Conservation (phyloP, 30 jellyfish, hydroid and myxozoan species). For the Aurelia aurita region DNA sequence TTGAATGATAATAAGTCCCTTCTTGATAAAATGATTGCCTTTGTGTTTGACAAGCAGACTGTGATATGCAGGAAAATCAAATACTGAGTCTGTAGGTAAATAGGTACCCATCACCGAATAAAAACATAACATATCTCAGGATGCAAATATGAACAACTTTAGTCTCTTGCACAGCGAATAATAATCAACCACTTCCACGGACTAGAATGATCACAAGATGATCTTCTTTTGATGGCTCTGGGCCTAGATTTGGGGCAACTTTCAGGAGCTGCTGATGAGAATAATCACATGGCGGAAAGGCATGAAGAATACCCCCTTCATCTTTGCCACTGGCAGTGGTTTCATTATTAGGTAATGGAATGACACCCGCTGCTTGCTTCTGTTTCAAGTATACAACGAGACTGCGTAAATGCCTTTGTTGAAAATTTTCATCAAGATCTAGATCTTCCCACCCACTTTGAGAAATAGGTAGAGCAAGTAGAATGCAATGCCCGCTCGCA, state of each 20-base stretch:
- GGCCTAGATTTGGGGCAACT: conserved; percentile 97
- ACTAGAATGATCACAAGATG: conserved; percentile 95
- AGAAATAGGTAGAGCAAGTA: conserved; percentile 87
- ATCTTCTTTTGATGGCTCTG: conserved; percentile 96
- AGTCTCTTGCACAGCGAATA: conserved; percentile 1
- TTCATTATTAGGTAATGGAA: conserved; percentile 79
- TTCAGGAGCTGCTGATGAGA: conserved; percentile 95
- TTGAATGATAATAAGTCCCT: no score
- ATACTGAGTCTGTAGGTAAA: neutral
- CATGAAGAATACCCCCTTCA: conserved; percentile 97
- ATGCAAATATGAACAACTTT: neutral
- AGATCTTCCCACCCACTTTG: conserved; percentile 90
- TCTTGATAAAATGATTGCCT: no score
- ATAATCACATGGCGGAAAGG: conserved; percentile 98
- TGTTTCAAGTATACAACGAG: conserved; percentile 92
- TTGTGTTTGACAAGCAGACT: neutral
- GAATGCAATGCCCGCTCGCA: conserved; percentile 96
- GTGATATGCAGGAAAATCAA: conserved; percentile 14
- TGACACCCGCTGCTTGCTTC: conserved; percentile 99
- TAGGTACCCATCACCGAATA: conserved; percentile 52
- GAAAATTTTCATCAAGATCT: conserved; percentile 82
- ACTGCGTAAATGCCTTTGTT: conserved; percentile 91
- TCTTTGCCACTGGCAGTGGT: conserved; percentile 74
- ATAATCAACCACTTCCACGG: conserved; percentile 79
- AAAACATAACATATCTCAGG: conserved; percentile 36